Evolutionary conservation across 2,888 invertebrate genomes (phyloP).

Genomic region (Phania funesta): DNA sequence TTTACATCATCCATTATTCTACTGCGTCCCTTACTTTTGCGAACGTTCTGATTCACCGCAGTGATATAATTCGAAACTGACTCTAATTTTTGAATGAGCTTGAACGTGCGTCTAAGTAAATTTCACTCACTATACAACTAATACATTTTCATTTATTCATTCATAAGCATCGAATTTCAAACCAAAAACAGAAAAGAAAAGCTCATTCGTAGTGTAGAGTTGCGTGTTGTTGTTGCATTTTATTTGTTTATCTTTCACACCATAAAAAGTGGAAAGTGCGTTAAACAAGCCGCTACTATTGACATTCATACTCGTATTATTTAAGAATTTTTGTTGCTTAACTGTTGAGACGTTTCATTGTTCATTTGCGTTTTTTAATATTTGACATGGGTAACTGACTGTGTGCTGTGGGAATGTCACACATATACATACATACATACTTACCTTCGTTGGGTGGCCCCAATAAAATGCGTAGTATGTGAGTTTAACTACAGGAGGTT

Average conservation of each 20-base stretch:
- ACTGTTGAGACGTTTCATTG: conserved; percentile 6
- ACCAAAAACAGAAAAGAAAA: not conserved
- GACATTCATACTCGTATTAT: conserved; percentile 8
- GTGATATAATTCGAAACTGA: too few relatives aligned
- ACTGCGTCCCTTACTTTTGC: too few relatives aligned
- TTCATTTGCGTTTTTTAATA: not conserved
- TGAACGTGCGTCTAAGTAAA: too few relatives aligned
- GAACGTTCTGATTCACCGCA: too few relatives aligned
- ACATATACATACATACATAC: too few relatives aligned
- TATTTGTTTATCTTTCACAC: not conserved
- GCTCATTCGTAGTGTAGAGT: not conserved
- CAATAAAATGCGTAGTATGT: not conserved
- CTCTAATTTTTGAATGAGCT: too few relatives aligned
- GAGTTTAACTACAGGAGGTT: not conserved
- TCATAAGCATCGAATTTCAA: not conserved
- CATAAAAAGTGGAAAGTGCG: conserved; percentile 31
- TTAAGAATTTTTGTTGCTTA: conserved; percentile 21
- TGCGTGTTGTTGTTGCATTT: conserved; percentile 3
- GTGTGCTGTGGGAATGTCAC: not conserved
- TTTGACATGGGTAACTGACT: conserved; percentile 12
- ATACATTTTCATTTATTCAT: not conserved
- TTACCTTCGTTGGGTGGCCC: not conserved
- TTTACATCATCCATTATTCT: too few relatives aligned
- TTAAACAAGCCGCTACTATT: conserved; percentile 42
- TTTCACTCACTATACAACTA: not conserved